Base-by-base conservation (phyloP, 2,797 vertebrate genomes). In the Ctenopoma multispine region DNA sequence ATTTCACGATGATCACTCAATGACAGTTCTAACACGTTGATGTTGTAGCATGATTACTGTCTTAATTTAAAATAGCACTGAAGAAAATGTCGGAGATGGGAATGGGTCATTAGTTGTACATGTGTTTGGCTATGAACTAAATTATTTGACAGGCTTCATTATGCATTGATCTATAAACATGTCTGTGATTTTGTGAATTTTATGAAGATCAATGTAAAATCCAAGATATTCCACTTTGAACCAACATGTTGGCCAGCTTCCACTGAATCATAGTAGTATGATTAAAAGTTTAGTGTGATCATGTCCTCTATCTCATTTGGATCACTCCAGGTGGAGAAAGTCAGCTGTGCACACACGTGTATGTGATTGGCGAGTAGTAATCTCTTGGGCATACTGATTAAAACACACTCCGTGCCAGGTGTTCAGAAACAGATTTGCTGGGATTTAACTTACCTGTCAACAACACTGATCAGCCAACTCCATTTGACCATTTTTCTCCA, bases 361-460 rank as follows among this genome's bases (percentile, higher is more conserved):
- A 72, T 43, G 68, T 74, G 57, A 77, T 59, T 72, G 67, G 46
- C 74, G 63, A 58, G 49, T 55, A 27, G 62, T 67, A 80, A 86
- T 87, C 74, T 68, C 57, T 70, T 23, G 31, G 57, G 61, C 50
- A 62, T 64, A 66, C 51, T 57, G 60, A 77, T 72, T 60, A 64
- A 82, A 79, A 66, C 48, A 63, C 40, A 68, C 24, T 53, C 27
- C 60, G 59, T 64, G 59, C 63, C 88, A 85, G 83, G 64, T 86
- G 81, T 75, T 79, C 63, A 53, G 55, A 66, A 72, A 70, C 73
- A 70, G 79, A 83, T 87, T 82, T 74, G 34, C 23, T 47, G 51
- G 63, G 72, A 82, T 89, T 82, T 67, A 63, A 72, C 60, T 63
- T 53, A 70, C 41, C 69, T 77, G 82, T 64, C 79, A 82, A 59